Conservation (phyloP, 2,888 invertebrate genomes). For the Orgyia antiqua region DNA sequence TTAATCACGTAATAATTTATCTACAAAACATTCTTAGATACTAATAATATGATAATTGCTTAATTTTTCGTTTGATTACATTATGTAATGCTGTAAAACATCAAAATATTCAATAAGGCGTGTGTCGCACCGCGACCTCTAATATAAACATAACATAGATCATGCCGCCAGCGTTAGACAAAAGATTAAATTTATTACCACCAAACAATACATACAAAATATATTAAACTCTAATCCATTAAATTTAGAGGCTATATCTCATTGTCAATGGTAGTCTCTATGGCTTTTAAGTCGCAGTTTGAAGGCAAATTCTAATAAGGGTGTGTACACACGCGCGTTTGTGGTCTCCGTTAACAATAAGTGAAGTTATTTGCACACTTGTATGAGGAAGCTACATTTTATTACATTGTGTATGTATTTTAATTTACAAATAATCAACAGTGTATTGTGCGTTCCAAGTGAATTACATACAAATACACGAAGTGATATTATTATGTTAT, state of each 20-base stretch:
- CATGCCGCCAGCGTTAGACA: constrained; percentile 22
- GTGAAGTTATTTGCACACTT: not conserved
- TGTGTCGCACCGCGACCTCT: no score
- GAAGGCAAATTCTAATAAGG: constrained; percentile 5
- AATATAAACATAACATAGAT: constrained; percentile 20
- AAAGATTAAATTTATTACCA: constrained; percentile 27
- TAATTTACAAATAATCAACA: no score
- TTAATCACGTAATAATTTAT: no score
- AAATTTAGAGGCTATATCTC: constrained; percentile 9
- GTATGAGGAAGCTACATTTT: not conserved
- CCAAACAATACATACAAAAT: constrained; percentile 3
- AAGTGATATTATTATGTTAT: no score
- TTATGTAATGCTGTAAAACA: no score
- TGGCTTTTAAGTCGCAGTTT: constrained; percentile 4
- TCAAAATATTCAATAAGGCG: no score
- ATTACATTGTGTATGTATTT: not conserved
- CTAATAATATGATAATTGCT: no score
- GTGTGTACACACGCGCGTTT: constrained; percentile 1
- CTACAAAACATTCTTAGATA: no score
- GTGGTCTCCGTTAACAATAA: not conserved
- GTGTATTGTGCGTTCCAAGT: no score
- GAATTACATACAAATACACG: no score
- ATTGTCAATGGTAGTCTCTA: constrained; percentile 2
- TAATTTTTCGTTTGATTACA: no score
- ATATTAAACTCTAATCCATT: constrained; percentile 14